phyloP scores from a whole-genome alignment of 2,113 vertebrate genomes.

The Prinia subflava region DNA sequence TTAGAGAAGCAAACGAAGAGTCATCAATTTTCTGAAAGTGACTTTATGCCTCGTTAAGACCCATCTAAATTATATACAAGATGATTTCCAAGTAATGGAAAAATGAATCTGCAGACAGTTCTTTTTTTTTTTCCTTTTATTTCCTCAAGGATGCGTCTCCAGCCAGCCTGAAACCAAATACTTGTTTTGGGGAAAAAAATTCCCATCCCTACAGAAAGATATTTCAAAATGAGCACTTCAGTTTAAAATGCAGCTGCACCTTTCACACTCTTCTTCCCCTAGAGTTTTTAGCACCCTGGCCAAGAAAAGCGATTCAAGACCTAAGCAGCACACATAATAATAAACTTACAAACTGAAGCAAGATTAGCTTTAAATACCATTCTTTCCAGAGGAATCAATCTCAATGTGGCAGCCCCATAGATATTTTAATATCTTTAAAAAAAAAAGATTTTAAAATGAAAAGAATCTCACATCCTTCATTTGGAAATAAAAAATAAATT shows the following conservation, averaged over 20 bases:
- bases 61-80: constrained; percentile 59
- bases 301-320: constrained; percentile 30
- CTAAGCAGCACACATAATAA: constrained; percentile 31
- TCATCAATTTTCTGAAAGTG: constrained; percentile 59
- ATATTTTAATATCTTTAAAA: background rate
- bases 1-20: background rate
- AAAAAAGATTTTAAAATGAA: background rate
- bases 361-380: constrained; percentile 43
- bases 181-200: constrained; percentile 44
- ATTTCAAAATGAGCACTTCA: constrained; percentile 32
- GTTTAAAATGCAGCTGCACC: constrained; percentile 36
- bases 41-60: constrained; percentile 61
- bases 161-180: constrained; percentile 45
- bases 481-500: background rate
- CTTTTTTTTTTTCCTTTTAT: background rate
- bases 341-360: constrained; percentile 26
- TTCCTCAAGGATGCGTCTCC: constrained; percentile 11
- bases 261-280: constrained; percentile 6
- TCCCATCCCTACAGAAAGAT: background rate
- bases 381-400: background rate
- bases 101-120: constrained; percentile 37
- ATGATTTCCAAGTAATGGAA: constrained; percentile 58
- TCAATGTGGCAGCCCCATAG: background rate
- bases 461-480: background rate
- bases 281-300: constrained; percentile 14